phyloP scores from a whole-genome alignment of 2,888 invertebrate species.

The Noctua fimbriata region DNA sequence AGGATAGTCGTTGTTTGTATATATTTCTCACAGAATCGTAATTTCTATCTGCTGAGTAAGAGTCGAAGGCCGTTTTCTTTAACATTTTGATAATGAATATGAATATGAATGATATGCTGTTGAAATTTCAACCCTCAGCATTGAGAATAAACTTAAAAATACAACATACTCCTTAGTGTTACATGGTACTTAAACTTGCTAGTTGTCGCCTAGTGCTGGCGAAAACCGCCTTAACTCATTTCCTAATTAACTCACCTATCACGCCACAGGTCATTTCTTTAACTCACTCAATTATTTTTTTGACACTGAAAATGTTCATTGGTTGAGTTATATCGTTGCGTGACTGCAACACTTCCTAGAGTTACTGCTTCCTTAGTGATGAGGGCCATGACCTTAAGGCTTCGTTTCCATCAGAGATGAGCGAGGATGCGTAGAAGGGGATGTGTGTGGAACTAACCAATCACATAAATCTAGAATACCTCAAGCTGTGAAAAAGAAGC shows the following conservation, averaged over 20 bases:
- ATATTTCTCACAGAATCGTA: too few species aligned
- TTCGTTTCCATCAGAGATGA: too few species aligned
- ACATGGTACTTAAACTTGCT: not conserved
- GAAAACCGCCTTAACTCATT: not conserved
- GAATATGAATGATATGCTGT: too few species aligned
- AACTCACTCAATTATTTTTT: constrained; percentile 36
- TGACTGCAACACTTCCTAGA: constrained; percentile 54
- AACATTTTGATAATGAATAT: too few species aligned
- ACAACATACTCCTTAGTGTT: not conserved
- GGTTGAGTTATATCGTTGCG: constrained; percentile 42
- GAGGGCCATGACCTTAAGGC: constrained; percentile 50
- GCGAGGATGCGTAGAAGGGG: too few species aligned
- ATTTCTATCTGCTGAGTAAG: not conserved
- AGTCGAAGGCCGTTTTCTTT: not conserved
- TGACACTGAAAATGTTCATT: constrained; percentile 40
- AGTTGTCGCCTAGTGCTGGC: not conserved
- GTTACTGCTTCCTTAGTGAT: constrained; percentile 42
- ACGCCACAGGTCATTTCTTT: constrained; percentile 15
- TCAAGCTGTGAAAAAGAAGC: too few species aligned
- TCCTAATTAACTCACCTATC: not conserved
- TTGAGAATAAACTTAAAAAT: not conserved
- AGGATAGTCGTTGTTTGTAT: too few species aligned
- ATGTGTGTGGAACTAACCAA: too few species aligned
- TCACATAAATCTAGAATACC: too few species aligned
- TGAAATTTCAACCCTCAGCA: not conserved